phyloP scores from a whole-genome alignment of 1,140 invertebrate genomes.

The Drosophila fuyamai region DNA sequence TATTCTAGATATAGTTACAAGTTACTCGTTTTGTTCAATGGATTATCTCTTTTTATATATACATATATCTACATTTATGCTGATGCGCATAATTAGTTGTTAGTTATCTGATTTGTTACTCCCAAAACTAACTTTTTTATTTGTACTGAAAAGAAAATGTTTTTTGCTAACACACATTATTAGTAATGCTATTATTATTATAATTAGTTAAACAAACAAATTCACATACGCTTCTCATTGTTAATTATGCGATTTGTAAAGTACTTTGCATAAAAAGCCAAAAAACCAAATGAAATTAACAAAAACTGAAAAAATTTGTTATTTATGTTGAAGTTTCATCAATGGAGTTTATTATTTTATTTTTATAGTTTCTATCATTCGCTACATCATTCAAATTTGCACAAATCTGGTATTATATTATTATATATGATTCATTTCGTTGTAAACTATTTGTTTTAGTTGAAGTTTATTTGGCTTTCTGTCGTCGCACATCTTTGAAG shows the following conservation, averaged over 20 bases:
- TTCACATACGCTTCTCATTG: conserved; percentile 32
- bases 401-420: conserved; percentile 45
- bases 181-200: conserved; percentile 40
- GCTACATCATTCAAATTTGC: conserved; percentile 17
- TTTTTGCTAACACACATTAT: conserved; percentile 59
- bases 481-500: conserved; percentile 52
- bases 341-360: conserved; percentile 50
- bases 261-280: conserved; percentile 14
- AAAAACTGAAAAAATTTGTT: conserved; percentile 24
- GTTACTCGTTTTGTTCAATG: conserved; percentile 78
- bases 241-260: conserved; percentile 48
- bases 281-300: conserved; percentile 28
- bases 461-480: conserved; percentile 37
- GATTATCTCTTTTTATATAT: conserved; percentile 50
- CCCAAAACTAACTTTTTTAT: conserved; percentile 52
- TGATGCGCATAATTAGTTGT: conserved; percentile 44
- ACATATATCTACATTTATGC: conserved; percentile 46
- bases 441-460: conserved; percentile 64
- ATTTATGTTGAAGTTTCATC: conserved; percentile 31
- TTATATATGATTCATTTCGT: conserved; percentile 21
- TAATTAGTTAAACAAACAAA: conserved; percentile 47
- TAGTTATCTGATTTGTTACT: conserved; percentile 59
- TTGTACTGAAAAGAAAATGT: conserved; percentile 76
- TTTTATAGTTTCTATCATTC: conserved; percentile 15
- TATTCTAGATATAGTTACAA: conserved; percentile 55